phyloP scores from a whole-genome alignment of 2,888 invertebrate genomes.

The Gastracanthus pulcherrimus region DNA sequence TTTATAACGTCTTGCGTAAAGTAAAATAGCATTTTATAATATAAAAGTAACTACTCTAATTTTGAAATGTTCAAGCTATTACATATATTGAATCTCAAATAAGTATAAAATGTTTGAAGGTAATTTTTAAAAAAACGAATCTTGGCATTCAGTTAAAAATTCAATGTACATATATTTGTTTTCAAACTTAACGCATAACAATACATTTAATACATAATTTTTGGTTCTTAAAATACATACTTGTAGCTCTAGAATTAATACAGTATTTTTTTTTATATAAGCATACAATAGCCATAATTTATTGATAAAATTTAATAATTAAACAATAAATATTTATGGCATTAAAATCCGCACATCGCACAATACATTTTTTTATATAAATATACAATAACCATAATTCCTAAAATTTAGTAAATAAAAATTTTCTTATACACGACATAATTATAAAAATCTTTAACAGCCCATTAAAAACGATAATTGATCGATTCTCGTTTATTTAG shows the following conservation, averaged over 20 bases:
- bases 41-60: too few relatives aligned
- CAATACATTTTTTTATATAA: neutral
- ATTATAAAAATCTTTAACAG: neutral
- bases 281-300: neutral
- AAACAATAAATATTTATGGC: neutral
- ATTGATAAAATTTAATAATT: neutral
- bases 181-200: neutral
- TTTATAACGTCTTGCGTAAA: too few relatives aligned
- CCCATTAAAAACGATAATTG: neutral
- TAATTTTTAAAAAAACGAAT: neutral
- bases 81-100: too few relatives aligned
- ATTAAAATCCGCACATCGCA: neutral
- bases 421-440: neutral
- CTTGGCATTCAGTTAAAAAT: neutral
- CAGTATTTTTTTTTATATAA: neutral
- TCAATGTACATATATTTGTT: neutral
- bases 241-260: neutral
- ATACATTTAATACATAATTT: neutral
- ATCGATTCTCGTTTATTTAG: neutral
- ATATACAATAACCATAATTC: neutral
- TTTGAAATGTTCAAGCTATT: too few relatives aligned
- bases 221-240: neutral
- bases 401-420: neutral
- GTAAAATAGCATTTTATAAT: too few relatives aligned
- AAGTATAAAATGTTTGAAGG: too few relatives aligned